A percentile compares a stretch with the other conserved stretches of the same genome.
Evolutionary conservation across 2,797 vertebrate species (phyloP).

Genomic region (Sebastes oblongus): DNA sequence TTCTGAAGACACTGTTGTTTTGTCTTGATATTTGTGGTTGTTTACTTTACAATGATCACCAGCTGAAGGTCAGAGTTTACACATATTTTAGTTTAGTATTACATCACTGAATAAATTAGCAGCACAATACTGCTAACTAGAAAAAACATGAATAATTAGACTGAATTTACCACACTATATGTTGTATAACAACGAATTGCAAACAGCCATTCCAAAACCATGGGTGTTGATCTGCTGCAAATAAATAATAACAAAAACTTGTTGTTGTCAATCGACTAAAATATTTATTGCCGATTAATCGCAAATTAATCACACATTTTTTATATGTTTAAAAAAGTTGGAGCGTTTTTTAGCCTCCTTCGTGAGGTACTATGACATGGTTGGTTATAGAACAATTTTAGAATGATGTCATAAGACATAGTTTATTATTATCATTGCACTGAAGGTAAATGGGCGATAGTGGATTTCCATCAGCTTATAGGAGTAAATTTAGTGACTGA

Average conservation of each 20-base stretch:
- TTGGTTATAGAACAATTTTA: not conserved
- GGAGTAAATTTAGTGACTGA: not conserved
- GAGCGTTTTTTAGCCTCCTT: too few species aligned
- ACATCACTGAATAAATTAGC: not conserved
- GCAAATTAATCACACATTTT: too few species aligned
- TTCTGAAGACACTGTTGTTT: not conserved
- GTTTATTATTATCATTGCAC: too few species aligned
- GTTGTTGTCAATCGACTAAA: too few species aligned
- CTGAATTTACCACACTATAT: not conserved
- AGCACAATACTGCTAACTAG: not conserved
- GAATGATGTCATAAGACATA: not conserved
- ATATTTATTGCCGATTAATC: too few species aligned
- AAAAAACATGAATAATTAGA: not conserved
- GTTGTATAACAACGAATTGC: not conserved
- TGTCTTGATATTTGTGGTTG: not conserved
- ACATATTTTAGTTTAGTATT: not conserved
- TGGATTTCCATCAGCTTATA: conserved; percentile 31
- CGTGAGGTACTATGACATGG: too few species aligned
- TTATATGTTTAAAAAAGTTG: too few species aligned
- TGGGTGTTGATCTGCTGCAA: too few species aligned
- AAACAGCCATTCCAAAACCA: too few species aligned
- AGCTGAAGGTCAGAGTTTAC: not conserved
- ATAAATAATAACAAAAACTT: too few species aligned
- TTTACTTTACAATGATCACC: not conserved
- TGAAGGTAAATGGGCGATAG: not conserved